phyloP scores from a whole-genome alignment of 2,113 vertebrate genomes.

The Notothenia rossii region DNA sequence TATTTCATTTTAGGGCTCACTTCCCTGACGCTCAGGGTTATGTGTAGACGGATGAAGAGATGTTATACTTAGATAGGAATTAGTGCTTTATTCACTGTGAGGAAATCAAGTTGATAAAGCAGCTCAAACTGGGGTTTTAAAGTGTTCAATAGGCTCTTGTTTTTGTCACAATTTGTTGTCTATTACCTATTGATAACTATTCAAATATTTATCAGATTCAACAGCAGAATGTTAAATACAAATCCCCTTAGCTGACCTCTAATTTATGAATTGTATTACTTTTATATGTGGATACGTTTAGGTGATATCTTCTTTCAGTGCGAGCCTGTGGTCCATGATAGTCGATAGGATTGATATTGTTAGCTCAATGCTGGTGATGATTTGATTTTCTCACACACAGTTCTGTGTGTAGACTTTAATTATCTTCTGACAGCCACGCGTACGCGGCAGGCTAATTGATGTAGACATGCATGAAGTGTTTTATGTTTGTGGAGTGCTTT shows the following conservation, averaged over 20 bases:
- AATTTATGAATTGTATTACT: not conserved
- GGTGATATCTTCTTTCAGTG: not conserved
- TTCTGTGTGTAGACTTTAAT: slow-evolving; percentile 18
- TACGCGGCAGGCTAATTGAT: slow-evolving; percentile 44
- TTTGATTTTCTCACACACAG: not conserved
- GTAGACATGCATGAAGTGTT: slow-evolving; percentile 37
- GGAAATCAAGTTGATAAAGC: not conserved
- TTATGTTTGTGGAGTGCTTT: slow-evolving; percentile 18
- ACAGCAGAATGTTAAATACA: not conserved
- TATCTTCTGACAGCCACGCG: slow-evolving; percentile 37
- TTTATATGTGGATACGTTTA: not conserved
- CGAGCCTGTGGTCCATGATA: not conserved
- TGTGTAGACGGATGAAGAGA: slow-evolving; percentile 8
- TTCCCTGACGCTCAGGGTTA: not conserved
- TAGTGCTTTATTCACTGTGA: slow-evolving; percentile 24
- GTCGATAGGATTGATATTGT: not conserved
- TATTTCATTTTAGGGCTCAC: slow-evolving; percentile 28
- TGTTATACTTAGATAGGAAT: slow-evolving; percentile 7
- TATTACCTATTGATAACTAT: not conserved
- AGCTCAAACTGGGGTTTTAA: too few species aligned
- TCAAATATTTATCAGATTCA: not conserved
- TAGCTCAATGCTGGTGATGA: not conserved
- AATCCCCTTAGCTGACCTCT: too few species aligned
- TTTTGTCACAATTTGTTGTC: too few species aligned
- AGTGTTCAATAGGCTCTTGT: too few species aligned